Conservation (phyloP, 2,113 vertebrate genomes). For the Lycocorax pyrrhopterus region DNA sequence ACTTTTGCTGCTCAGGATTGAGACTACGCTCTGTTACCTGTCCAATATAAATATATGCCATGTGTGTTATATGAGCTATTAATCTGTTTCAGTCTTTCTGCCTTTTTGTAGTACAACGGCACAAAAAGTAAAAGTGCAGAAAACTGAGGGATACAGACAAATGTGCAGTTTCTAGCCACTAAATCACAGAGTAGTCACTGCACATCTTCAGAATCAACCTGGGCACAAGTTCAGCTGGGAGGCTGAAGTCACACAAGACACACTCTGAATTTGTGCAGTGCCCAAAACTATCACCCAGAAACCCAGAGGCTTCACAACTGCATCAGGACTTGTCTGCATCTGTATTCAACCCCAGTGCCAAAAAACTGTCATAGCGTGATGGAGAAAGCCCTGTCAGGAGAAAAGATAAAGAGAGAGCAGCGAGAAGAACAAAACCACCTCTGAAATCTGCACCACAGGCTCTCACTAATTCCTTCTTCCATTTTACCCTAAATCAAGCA, state of each 20-base stretch:
- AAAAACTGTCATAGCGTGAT: background rate
- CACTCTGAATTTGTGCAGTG: background rate
- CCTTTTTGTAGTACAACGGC: background rate
- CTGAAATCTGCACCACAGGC: background rate
- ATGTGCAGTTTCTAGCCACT: background rate
- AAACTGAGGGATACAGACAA: background rate
- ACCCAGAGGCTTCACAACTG: background rate
- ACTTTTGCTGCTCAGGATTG: background rate
- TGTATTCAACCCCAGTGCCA: constrained; percentile 19
- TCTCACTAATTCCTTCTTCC: constrained; percentile 21
- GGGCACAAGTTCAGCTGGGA: background rate
- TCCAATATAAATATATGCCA: background rate
- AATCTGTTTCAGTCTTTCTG: background rate
- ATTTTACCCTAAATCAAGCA: background rate
- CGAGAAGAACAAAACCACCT: background rate
- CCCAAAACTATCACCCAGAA: background rate
- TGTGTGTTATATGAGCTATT: background rate
- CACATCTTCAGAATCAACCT: background rate
- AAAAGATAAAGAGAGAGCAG: constrained; percentile 6
- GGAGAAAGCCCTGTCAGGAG: background rate
- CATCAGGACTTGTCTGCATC: background rate
- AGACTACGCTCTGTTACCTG: background rate
- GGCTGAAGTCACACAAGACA: background rate
- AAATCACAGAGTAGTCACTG: background rate
- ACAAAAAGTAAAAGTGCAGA: background rate